Base-by-base conservation (phyloP, 2,888 invertebrate species). In the Polydrusus pterygomalis region DNA sequence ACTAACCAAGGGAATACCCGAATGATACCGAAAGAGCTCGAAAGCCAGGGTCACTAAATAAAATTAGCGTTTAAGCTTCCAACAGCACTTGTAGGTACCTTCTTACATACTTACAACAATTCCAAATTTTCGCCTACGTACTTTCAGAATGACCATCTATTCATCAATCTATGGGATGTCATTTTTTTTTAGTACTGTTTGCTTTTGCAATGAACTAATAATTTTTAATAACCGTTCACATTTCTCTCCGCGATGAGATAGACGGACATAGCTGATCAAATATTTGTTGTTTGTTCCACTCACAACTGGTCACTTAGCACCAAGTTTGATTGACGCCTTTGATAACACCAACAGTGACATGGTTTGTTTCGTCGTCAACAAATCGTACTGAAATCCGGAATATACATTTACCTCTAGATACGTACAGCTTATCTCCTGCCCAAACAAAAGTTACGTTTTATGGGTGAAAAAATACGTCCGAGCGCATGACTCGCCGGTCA, bases 261-360 rank as follows among this genome's bases (percentile, higher is more conserved):
- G 63, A 25, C 54, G 25, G 54, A 38, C 45, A 54, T 54, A 70
- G 45, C 70, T 30, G 49, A 70, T 43, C 64, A 75, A 75, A 75
- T 70, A 75, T 75, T 75, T 70, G 51, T 60, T 75, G 67, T 75
- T 75, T 75, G 75, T 67, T 13, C 65, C 64, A 63, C 30, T 43
- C 56, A 74, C 65, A 70, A 75, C 75, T 70, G 70, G 64, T 58
- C 75, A 75, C 75, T 75, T 75, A 70, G 67, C 70, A 75, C 70
- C 51, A 38, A n/a, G 11, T 47, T 64, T 75, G 75, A 75, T 75
- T 75, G 75, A 75, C 70, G 67, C 11, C 65, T 68, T 73, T 25
- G 30, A 73, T 58, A 58, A 47, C 20, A 15, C 11, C 25, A 43
- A 51, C 38, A 18, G 0, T 62, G 62, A 65, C 49, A 62, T 0